phyloP scores from a whole-genome alignment of 2,113 vertebrate genomes.

The Trachemys scripta region DNA sequence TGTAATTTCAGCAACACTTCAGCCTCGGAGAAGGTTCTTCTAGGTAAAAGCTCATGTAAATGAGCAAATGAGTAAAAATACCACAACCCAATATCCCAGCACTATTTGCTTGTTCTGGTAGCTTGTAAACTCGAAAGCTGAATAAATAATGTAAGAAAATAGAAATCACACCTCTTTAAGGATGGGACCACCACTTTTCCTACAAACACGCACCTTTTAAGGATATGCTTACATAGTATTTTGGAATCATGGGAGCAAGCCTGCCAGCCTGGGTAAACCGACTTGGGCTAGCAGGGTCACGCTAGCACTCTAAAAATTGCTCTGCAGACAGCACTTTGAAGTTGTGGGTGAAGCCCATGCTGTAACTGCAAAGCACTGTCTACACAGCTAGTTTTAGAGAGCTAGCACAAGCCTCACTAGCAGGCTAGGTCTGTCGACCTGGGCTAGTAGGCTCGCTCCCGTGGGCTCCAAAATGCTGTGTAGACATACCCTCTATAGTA shows the following conservation, averaged over 20 bases:
- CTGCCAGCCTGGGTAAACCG: background rate
- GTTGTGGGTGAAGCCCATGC: background rate
- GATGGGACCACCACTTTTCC: accelerated
- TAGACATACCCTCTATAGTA: background rate
- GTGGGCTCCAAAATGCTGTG: background rate
- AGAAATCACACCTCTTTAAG: background rate
- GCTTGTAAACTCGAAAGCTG: background rate
- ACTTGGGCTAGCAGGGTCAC: background rate
- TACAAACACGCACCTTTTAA: background rate
- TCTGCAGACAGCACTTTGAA: background rate
- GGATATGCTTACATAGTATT: background rate
- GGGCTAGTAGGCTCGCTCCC: background rate
- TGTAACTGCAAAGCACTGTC: background rate
- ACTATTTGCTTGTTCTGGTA: background rate
- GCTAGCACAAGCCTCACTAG: background rate
- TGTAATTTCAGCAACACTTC: background rate
- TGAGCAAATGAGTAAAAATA: background rate
- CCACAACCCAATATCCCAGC: background rate
- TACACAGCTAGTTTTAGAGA: background rate
- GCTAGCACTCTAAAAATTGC: background rate
- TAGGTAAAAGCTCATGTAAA: background rate
- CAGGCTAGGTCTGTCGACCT: background rate
- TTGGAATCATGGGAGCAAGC: background rate
- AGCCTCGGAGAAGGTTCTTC: background rate
- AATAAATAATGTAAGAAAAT: background rate